Percentiles rank a stretch among this genome's conserved stretches.
These are phyloP conservation scores for Belonocnema kinseyi DNA, from an alignment of 1,140 invertebrate species.

Conservation along the genomic window DNA sequence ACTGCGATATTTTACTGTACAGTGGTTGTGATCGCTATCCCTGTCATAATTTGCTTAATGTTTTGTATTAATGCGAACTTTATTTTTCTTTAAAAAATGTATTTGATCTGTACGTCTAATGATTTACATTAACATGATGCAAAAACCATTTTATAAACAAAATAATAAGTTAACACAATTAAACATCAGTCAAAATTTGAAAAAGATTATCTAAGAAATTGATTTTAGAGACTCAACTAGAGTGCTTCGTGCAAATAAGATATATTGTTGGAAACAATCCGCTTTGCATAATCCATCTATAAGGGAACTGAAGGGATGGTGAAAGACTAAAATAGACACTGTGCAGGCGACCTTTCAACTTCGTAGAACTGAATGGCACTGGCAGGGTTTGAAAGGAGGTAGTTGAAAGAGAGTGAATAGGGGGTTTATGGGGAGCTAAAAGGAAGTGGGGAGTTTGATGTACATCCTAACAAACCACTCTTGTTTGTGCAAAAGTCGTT, in stretches of 20 bases:
- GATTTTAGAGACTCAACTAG: background rate
- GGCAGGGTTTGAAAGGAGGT: conserved; percentile 11
- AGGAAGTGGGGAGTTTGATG: background rate
- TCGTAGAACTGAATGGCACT: conserved; percentile 1
- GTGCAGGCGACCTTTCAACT: background rate
- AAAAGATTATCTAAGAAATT: too few species aligned
- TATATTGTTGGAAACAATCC: background rate
- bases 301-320: background rate
- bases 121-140: too few species aligned
- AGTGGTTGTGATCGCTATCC: too few species aligned
- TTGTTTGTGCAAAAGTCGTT: conserved; percentile 21
- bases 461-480: conserved; percentile 15
- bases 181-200: too few species aligned
- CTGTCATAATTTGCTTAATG: too few species aligned
- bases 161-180: too few species aligned
- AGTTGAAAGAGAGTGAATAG: background rate
- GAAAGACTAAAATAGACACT: background rate
- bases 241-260: background rate
- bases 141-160: too few species aligned
- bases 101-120: too few species aligned
- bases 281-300: background rate
- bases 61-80: too few species aligned
- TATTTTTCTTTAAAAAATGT: too few species aligned
- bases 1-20: too few species aligned
- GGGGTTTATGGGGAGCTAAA: background rate